phyloP scores from a whole-genome alignment of 2,797 vertebrate species.

The Lepilemur ruficaudatus region DNA sequence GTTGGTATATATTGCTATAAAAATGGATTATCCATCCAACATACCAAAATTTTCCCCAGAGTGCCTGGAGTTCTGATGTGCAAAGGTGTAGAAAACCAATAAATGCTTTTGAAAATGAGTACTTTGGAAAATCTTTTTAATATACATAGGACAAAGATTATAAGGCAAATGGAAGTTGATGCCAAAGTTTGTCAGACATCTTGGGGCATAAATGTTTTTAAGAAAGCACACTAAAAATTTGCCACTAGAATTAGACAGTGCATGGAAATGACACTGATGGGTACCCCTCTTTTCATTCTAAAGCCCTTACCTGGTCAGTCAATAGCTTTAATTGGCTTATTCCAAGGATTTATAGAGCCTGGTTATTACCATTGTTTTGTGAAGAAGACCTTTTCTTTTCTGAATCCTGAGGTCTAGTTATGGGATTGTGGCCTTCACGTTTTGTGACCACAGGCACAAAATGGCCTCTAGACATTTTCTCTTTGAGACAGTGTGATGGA shows the following conservation, averaged over 20 bases:
- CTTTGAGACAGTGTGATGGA: background rate
- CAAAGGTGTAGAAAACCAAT: background rate
- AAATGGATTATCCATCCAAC: background rate
- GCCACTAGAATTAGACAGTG: background rate
- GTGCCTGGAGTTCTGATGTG: background rate
- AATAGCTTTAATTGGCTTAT: background rate
- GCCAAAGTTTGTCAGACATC: background rate
- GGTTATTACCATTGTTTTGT: background rate
- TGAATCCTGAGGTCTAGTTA: background rate
- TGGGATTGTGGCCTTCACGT: background rate
- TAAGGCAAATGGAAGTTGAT: background rate
- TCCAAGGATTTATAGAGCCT: background rate
- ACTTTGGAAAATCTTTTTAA: background rate
- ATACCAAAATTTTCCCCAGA: background rate
- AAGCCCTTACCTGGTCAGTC: background rate
- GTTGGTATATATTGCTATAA: background rate
- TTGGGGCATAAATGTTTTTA: background rate
- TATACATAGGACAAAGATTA: background rate
- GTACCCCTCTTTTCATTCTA: background rate
- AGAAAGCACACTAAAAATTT: background rate
- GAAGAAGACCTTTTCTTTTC: background rate
- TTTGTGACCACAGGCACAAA: background rate
- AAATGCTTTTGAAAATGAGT: background rate
- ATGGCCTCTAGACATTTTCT: background rate
- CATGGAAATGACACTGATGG: too few relatives aligned